Percentiles rank a stretch among this genome's conserved stretches.
Evolutionary conservation across 2,888 invertebrate genomes (phyloP).

Genomic region (Hyposoter didymator): DNA sequence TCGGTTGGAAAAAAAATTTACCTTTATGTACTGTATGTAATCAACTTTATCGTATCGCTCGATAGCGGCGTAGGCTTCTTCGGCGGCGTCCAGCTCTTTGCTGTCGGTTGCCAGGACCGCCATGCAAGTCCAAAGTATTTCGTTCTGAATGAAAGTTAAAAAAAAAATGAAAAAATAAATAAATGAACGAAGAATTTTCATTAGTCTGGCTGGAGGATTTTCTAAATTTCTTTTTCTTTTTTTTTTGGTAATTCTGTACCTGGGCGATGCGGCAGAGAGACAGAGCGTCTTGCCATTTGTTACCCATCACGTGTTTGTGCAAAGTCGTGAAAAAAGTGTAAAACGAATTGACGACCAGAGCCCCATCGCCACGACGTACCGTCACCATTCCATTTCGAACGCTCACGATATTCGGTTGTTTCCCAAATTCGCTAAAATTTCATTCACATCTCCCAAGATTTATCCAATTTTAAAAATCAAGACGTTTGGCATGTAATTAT

Average conservation of each 20-base stretch:
- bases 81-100: slow-evolving; percentile 94
- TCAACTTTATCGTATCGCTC: slow-evolving; percentile 94
- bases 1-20: slow-evolving; percentile 77
- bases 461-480: not conserved
- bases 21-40: slow-evolving; percentile 93
- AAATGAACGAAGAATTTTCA: not conserved
- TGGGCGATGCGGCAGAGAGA: slow-evolving; percentile 90
- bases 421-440: slow-evolving; percentile 91
- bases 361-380: slow-evolving; percentile 95
- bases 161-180: not conserved
- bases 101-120: slow-evolving; percentile 96
- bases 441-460: not conserved
- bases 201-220: not conserved
- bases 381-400: slow-evolving; percentile 94
- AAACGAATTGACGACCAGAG: slow-evolving; percentile 86
- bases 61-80: slow-evolving; percentile 97
- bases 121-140: slow-evolving; percentile 96
- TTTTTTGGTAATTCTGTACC: slow-evolving; percentile 80
- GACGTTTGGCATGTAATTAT: no score
- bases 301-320: slow-evolving; percentile 89
- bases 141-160: slow-evolving; percentile 83
- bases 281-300: slow-evolving; percentile 94
- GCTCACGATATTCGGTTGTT: slow-evolving; percentile 92
- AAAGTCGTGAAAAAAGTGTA: slow-evolving; percentile 84
- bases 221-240: slow-evolving; percentile 17